These are phyloP conservation scores for Pelobates cultripes DNA, from an alignment of 2,797 vertebrate genomes.

Conservation along the genomic window DNA sequence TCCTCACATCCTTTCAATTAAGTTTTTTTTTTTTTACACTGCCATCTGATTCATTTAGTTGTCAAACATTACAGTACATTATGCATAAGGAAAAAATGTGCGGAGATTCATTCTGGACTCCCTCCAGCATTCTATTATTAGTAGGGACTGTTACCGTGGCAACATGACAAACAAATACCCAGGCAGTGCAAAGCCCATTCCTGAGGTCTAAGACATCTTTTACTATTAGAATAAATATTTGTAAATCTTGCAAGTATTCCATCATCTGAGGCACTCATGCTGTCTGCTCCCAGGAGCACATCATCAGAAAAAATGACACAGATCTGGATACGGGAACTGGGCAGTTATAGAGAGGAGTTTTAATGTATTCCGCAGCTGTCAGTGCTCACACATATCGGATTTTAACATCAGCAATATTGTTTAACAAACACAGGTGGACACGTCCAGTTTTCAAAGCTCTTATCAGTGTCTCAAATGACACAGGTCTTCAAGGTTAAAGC, in stretches of 20 bases:
- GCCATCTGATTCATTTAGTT: slow-evolving; percentile 3
- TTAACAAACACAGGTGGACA: not conserved
- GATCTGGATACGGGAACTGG: slow-evolving; percentile 20
- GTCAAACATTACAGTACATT: slow-evolving; percentile 43
- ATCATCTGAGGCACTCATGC: slow-evolving; percentile 16
- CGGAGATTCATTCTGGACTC: slow-evolving; percentile 26
- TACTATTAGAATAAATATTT: slow-evolving; percentile 49
- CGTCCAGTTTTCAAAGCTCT: no score
- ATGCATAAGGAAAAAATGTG: slow-evolving; percentile 23
- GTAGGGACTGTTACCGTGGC: slow-evolving; percentile 9
- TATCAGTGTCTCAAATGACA: no score
- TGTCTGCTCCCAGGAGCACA: slow-evolving; percentile 43
- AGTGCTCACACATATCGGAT: not conserved
- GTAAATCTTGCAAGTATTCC: slow-evolving; percentile 43
- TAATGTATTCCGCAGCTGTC: not conserved
- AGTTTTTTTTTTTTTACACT: slow-evolving; percentile 3
- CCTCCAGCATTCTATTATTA: slow-evolving; percentile 42
- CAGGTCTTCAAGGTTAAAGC: not conserved
- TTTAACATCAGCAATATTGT: not conserved
- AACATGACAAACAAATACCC: slow-evolving; percentile 34
- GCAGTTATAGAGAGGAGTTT: not conserved
- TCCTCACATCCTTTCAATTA: not conserved
- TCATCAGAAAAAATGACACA: slow-evolving; percentile 35
- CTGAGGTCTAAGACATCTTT: slow-evolving; percentile 34
- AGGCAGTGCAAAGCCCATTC: slow-evolving; percentile 20